Evolutionary conservation across 1,140 invertebrate species (phyloP).

Genomic region (Hermatobates lingyangjiaoensis): DNA sequence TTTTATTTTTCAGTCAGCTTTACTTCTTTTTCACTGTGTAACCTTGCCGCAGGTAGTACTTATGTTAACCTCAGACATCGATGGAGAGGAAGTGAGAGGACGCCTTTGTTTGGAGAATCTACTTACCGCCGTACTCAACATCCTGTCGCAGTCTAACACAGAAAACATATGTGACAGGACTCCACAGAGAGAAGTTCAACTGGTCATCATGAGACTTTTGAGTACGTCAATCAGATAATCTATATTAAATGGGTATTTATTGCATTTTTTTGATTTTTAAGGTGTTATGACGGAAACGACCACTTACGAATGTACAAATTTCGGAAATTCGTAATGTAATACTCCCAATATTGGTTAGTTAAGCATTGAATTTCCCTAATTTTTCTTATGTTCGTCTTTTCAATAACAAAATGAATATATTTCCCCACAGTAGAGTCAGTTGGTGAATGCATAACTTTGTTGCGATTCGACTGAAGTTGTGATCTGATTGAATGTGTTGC

Average conservation of each 20-base stretch:
- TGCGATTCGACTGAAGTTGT: too few relatives aligned
- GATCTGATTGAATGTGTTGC: constrained; percentile 7
- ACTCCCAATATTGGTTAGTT: too few relatives aligned
- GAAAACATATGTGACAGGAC: constrained; percentile 36
- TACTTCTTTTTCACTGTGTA: not conserved
- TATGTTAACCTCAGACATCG: constrained; percentile 77
- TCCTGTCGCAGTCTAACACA: constrained; percentile 51
- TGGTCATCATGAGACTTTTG: constrained; percentile 68
- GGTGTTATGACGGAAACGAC: too few relatives aligned
- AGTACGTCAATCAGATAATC: constrained; percentile 33
- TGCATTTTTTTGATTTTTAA: too few relatives aligned
- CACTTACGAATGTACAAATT: too few relatives aligned
- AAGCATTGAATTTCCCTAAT: too few relatives aligned
- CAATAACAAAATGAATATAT: too few relatives aligned
- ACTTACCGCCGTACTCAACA: constrained; percentile 49
- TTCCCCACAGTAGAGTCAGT: too few relatives aligned
- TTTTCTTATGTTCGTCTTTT: too few relatives aligned
- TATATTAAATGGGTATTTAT: too few relatives aligned
- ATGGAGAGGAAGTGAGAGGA: constrained; percentile 63
- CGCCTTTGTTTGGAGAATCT: constrained; percentile 52
- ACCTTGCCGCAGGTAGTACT: constrained; percentile 44
- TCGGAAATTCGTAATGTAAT: too few relatives aligned
- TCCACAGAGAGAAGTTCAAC: constrained; percentile 56
- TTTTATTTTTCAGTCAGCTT: not conserved
- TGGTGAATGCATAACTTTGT: too few relatives aligned